These are phyloP conservation scores for Sialia sialis DNA, from an alignment of 2,113 vertebrate genomes.

Conservation along the genomic window DNA sequence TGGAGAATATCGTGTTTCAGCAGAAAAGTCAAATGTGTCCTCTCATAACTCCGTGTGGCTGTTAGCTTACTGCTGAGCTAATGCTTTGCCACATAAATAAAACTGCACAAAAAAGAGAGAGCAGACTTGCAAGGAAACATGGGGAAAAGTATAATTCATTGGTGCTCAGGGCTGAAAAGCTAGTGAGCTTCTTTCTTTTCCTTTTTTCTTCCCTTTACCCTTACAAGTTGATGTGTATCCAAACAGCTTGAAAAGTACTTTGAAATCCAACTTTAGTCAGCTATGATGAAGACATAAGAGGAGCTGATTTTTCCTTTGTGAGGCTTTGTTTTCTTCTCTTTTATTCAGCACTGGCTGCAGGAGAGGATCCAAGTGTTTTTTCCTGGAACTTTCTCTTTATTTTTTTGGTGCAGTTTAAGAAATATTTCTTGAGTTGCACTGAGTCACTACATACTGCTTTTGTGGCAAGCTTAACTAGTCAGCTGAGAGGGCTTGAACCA, in stretches of 20 bases:
- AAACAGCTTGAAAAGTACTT: constrained; percentile 68
- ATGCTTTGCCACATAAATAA: constrained; percentile 59
- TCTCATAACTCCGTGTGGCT: constrained; percentile 54
- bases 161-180: constrained; percentile 40
- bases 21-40: constrained; percentile 58
- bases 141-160: constrained; percentile 15
- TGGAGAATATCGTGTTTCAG: constrained; percentile 43
- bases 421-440: not conserved
- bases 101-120: constrained; percentile 21
- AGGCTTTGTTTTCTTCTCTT: constrained; percentile 40
- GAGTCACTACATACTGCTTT: not conserved
- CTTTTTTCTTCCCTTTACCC: constrained; percentile 55
- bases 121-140: constrained; percentile 18
- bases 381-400: not conserved
- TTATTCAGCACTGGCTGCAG: constrained; percentile 34
- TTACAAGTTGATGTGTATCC: constrained; percentile 62
- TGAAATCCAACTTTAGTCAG: constrained; percentile 66
- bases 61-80: constrained; percentile 66
- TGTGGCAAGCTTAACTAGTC: not conserved
- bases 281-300: constrained; percentile 57
- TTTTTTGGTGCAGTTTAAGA: not conserved
- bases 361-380: constrained; percentile 9
- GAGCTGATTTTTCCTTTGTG: constrained; percentile 55
- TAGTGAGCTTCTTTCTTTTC: constrained; percentile 12
- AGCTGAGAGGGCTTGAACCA: not conserved